These are phyloP conservation scores for Ommatoiulus sabulosus DNA, from an alignment of 2,888 invertebrate species.

Conservation along the genomic window DNA sequence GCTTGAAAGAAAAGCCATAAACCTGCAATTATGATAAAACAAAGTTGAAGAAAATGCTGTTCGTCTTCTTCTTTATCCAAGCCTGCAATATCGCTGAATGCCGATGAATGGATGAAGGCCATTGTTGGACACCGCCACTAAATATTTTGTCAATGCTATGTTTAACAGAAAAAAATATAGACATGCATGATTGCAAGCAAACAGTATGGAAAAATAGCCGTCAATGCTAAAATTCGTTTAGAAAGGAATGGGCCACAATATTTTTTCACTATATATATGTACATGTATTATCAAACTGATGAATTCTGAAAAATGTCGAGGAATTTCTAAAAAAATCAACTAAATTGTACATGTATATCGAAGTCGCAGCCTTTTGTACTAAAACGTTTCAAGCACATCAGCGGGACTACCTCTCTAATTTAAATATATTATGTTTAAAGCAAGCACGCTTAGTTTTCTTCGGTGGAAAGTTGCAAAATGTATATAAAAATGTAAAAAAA, in stretches of 20 bases:
- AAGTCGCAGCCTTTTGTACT: too few relatives aligned
- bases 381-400: too few relatives aligned
- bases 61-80: background rate
- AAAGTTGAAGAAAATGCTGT: background rate
- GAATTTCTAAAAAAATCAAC: too few relatives aligned
- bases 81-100: background rate
- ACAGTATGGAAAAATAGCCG: background rate
- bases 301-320: too few relatives aligned
- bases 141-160: background rate
- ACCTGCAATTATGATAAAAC: slow-evolving; percentile 1
- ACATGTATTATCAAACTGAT: too few relatives aligned
- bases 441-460: too few relatives aligned
- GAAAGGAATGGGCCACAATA: background rate
- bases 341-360: too few relatives aligned
- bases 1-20: background rate
- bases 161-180: background rate
- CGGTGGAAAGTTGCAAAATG: too few relatives aligned
- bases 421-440: too few relatives aligned
- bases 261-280: too few relatives aligned
- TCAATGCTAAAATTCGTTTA: background rate
- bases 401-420: too few relatives aligned
- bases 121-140: background rate
- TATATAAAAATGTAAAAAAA: too few relatives aligned
- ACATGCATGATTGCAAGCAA: background rate
- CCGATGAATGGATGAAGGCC: background rate